Conservation (phyloP, 2,113 vertebrate species). For the Hirundichthys speculiger region DNA sequence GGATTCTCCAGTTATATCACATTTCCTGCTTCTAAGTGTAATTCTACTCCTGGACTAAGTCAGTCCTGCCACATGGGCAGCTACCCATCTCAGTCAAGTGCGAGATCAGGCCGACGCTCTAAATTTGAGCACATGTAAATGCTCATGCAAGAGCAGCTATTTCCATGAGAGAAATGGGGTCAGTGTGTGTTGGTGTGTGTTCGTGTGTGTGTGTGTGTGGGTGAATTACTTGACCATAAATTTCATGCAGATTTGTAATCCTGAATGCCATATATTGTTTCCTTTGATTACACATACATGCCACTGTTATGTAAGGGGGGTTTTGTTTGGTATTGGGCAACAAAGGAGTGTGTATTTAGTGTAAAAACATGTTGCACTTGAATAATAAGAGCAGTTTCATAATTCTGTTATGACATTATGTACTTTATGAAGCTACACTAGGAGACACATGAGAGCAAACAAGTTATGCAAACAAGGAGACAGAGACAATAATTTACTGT, state of each 20-base stretch:
- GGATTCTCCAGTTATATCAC: conserved; percentile 56
- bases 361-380: conserved; percentile 1
- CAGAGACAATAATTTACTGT: conserved; percentile 51
- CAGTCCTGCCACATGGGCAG: conserved; percentile 46
- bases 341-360: conserved; percentile 29
- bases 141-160: conserved; percentile 34
- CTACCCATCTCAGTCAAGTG: conserved; percentile 45
- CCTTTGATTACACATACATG: conserved; percentile 43
- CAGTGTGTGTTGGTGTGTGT: conserved; percentile 18
- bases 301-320: conserved; percentile 35
- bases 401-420: conserved; percentile 37
- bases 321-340: conserved; percentile 38
- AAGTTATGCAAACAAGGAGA: conserved; percentile 6
- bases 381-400: conserved; percentile 11
- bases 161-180: conserved; percentile 38
- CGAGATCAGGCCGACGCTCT: conserved; percentile 40
- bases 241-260: conserved; percentile 35
- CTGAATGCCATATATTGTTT: conserved; percentile 57
- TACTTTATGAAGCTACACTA: conserved; percentile 10
- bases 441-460: conserved; percentile 13
- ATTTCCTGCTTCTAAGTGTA: conserved; percentile 75
- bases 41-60: conserved; percentile 75
- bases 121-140: conserved; percentile 67
- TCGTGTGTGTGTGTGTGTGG: conserved; percentile 15
- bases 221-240: conserved; percentile 31